Percentiles rank a stretch among this genome's conserved stretches.
phyloP scores from a whole-genome alignment of 2,113 vertebrate species.

The Carassius carassius region DNA sequence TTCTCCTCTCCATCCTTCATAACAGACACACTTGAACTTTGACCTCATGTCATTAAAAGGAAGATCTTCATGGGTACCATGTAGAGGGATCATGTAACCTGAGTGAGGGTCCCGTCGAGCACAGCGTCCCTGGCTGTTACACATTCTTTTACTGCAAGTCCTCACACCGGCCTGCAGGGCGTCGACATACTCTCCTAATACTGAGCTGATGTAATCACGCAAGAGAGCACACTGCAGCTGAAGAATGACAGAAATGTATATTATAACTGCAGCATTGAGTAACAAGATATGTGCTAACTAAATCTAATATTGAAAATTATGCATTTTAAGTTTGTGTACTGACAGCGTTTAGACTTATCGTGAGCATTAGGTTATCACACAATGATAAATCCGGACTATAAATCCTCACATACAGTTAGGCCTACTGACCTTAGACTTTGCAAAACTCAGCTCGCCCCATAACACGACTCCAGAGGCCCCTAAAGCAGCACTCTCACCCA shows the following conservation, averaged over 20 bases:
- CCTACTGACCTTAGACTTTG: constrained; percentile 68
- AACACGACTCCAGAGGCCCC: constrained; percentile 75
- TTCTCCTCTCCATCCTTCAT: constrained; percentile 76
- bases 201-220: constrained; percentile 74
- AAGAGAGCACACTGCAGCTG: constrained; percentile 82
- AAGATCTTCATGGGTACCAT: neutral
- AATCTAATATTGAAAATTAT: neutral
- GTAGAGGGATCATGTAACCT: constrained; percentile 60
- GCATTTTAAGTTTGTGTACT: neutral
- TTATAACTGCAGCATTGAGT: neutral
- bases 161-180: constrained; percentile 71
- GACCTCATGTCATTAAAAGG: constrained; percentile 27
- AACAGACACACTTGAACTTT: constrained; percentile 82
- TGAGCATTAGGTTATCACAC: neutral
- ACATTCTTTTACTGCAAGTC: constrained; percentile 76
- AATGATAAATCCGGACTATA: neutral
- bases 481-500: constrained; percentile 74
- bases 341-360: neutral
- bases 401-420: neutral
- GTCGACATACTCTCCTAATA: constrained; percentile 80
- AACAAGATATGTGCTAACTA: neutral
- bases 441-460: constrained; percentile 73
- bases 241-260: neutral
- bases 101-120: constrained; percentile 64
- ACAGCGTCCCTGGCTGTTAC: constrained; percentile 80